Conservation (phyloP, 2,888 invertebrate species). For the Metalampra italica region DNA sequence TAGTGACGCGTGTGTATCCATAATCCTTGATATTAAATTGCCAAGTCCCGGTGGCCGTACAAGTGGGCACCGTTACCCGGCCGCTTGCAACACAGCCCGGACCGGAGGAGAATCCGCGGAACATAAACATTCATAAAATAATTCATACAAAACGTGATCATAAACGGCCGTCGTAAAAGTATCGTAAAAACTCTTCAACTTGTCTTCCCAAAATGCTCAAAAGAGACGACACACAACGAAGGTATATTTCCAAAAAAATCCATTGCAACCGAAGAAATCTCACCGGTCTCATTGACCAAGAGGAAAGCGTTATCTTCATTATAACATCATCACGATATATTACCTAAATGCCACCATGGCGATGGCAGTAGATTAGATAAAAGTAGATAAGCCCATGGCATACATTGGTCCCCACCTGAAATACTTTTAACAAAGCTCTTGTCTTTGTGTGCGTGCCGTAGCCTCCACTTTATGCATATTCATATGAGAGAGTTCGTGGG, state of each 20-base stretch:
- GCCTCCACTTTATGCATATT: conserved; percentile 29
- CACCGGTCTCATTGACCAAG: neutral
- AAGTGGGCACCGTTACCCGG: neutral
- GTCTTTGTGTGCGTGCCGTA: conserved; percentile 26
- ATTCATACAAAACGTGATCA: conserved; percentile 4
- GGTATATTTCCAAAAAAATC: neutral
- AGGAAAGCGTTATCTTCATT: neutral
- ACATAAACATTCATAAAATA: conserved; percentile 6
- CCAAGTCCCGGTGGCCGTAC: conserved; percentile 16
- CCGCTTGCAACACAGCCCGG: neutral
- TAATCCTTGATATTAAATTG: conserved; percentile 71
- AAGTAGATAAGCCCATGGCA: conserved; percentile 36
- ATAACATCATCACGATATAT: neutral
- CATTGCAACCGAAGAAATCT: neutral
- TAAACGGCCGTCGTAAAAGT: conserved; percentile 16
- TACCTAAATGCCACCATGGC: conserved; percentile 34
- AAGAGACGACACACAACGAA: neutral
- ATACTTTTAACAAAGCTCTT: conserved; percentile 30
- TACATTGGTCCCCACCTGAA: conserved; percentile 27
- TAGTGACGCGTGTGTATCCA: conserved; percentile 75
- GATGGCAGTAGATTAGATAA: conserved; percentile 40
- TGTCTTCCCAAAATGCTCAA: conserved; percentile 4
- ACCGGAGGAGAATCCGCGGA: neutral
- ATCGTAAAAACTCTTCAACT: conserved; percentile 17
- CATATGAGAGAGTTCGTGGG: conserved; percentile 22